A percentile compares a stretch with the other conserved stretches of the same genome.
Evolutionary conservation across 2,888 invertebrate species (phyloP).

Genomic region (Nycteola revayana): DNA sequence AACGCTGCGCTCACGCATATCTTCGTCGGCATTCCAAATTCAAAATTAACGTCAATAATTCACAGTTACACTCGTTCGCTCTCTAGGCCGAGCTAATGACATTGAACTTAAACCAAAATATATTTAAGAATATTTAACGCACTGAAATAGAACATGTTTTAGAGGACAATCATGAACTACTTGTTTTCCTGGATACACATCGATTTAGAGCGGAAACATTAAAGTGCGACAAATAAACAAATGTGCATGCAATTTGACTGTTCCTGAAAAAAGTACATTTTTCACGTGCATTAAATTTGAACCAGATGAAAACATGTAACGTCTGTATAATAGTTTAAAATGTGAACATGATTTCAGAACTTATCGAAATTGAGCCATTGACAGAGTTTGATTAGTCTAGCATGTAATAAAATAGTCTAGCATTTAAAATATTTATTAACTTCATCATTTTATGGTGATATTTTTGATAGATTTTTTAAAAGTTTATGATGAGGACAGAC

Average conservation of each 20-base stretch:
- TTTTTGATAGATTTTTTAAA: too few relatives aligned
- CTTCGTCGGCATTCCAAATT: constrained; percentile 23
- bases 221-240: constrained; percentile 11
- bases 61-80: constrained; percentile 37
- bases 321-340: neutral
- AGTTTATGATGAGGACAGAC: too few relatives aligned
- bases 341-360: constrained; percentile 4
- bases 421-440: too few relatives aligned
- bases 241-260: constrained; percentile 1
- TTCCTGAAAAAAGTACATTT: constrained; percentile 13
- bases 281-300: constrained; percentile 15
- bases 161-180: constrained; percentile 41
- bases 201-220: too few relatives aligned
- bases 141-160: constrained; percentile 40
- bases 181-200: constrained; percentile 10
- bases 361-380: too few relatives aligned
- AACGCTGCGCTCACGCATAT: constrained; percentile 18
- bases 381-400: too few relatives aligned
- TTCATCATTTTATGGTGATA: too few relatives aligned
- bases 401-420: too few relatives aligned
- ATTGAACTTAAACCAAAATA: constrained; percentile 65
- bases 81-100: constrained; percentile 49
- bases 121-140: constrained; percentile 32
- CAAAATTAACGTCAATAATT: constrained; percentile 31
- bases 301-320: constrained; percentile 10